Evolutionary conservation across 2,888 invertebrate species (phyloP).

Genomic region (Catocala nupta): DNA sequence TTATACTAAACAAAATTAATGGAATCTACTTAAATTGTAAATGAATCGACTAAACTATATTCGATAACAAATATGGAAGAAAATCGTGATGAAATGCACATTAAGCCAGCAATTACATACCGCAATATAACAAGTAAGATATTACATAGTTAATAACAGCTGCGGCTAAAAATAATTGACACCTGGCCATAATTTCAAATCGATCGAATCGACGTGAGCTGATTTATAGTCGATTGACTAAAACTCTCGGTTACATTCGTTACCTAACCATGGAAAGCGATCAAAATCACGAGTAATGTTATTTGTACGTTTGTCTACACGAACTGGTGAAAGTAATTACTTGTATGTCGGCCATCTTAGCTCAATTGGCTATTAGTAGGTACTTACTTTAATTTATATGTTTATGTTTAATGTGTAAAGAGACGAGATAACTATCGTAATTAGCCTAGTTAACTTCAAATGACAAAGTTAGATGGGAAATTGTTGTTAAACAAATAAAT

Average conservation of each 20-base stretch:
- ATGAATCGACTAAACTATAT: too few relatives aligned
- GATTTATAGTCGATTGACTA: conserved; percentile 40
- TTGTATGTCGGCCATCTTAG: conserved; percentile 31
- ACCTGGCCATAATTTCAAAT: conserved; percentile 32
- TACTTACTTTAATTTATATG: conserved; percentile 26
- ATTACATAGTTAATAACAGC: conserved; percentile 23
- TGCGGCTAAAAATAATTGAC: conserved; percentile 25
- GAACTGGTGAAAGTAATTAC: conserved; percentile 55
- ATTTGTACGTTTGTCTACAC: conserved; percentile 44
- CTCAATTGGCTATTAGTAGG: conserved; percentile 41
- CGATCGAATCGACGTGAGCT: conserved; percentile 34
- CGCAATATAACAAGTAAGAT: conserved; percentile 15
- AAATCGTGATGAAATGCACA: too few relatives aligned
- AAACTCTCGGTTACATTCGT: conserved; percentile 43
- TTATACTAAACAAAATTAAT: too few relatives aligned
- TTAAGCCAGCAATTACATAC: conserved; percentile 8
- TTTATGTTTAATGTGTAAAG: conserved; percentile 41
- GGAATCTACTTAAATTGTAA: too few relatives aligned
- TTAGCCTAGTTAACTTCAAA: background rate
- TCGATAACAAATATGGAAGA: too few relatives aligned
- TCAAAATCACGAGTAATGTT: conserved; percentile 51
- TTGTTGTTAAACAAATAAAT: too few relatives aligned
- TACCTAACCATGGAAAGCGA: conserved; percentile 61
- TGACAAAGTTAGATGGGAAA: too few relatives aligned
- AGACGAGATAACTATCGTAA: conserved; percentile 44